These are phyloP conservation scores for Anableps anableps DNA, from an alignment of 2,797 vertebrate genomes.

Conservation along the genomic window DNA sequence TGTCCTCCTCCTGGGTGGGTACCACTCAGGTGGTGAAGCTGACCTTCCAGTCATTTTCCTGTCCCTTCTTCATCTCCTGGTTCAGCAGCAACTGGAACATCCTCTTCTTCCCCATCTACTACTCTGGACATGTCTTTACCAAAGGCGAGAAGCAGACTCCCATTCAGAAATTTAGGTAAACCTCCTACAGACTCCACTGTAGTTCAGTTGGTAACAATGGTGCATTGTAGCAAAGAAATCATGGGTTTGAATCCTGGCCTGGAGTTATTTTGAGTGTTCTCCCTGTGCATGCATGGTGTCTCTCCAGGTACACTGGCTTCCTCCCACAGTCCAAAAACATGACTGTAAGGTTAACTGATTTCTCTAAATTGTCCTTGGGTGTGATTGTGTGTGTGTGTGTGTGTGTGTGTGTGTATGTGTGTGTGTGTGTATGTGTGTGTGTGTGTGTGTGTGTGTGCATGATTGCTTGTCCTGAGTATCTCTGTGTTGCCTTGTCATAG, in stretches of 20 bases:
- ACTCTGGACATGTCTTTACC: conserved; percentile 91
- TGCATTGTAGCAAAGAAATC: not conserved
- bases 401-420: not conserved
- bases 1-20: conserved; percentile 98
- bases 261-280: not conserved
- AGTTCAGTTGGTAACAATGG: not conserved
- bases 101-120: conserved; percentile 98
- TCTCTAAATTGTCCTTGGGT: not conserved
- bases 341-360: not conserved
- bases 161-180: conserved; percentile 95
- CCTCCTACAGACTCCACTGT: not conserved
- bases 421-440: not conserved
- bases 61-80: conserved; percentile 99
- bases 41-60: conserved; percentile 98
- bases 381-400: not conserved
- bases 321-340: not conserved
- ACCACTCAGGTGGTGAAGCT: conserved; percentile 97
- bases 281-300: not conserved
- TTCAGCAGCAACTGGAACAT: conserved; percentile 99
- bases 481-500: not conserved
- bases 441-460: not conserved
- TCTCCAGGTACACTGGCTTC: too few species aligned
- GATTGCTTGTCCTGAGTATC: not conserved
- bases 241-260: not conserved
- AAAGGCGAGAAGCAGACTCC: conserved; percentile 94